Evolutionary conservation across 2,797 vertebrate species (phyloP), one percentile per base, ranked within the genome.

Genomic region (Sebastes trivittatus): DNA sequence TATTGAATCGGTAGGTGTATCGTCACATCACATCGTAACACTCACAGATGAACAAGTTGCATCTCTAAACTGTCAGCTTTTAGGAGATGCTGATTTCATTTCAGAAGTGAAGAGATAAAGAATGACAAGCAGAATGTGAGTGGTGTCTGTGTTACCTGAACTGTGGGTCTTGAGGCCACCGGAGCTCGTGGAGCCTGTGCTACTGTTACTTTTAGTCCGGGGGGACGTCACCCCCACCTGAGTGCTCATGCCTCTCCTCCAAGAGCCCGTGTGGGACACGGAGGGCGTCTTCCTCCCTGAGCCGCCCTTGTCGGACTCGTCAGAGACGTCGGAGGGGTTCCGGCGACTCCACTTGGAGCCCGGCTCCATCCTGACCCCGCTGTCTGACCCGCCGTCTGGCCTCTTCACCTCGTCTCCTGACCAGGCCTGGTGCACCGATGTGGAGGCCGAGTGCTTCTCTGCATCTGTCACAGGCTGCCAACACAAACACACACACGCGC

Each of bases 141-240:
- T 30, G 32, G 30, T 7, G 14, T 69, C 42, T 25, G 7, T 83
- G 94, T 95, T 94, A 99, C 98, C 97, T 82, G 97, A 96, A 76
- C 96, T 96, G 36, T 97, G 97, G 70, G 95, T 95, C 94, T 98
- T 99, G 87, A 97, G 89, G 0, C 93, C 62, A 25, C 93, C 90
- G 1, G 95, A 89, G 20, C 94, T 94, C 0, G 95, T 86, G 72
- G 96, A 90, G 5, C 95, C 89, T 1, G 90, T 77, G 90, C 89
- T 90, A 62, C 90, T 90, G 34, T 83, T 85, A 68, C 96, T 93
- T 94, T 99, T 99, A 1, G 97, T 97, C 77, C 97, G 95, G 1
- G 98, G 98, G 55, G 96, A 81, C 2, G 98, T 98, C 92, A 99
- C 96, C 92, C 98, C 98, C 89, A 99, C 97, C 93, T 99, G 98